Percentiles rank a stretch among this genome's conserved stretches.
Conservation (phyloP, 2,797 vertebrate genomes). For the Darevskia mixta region DNA sequence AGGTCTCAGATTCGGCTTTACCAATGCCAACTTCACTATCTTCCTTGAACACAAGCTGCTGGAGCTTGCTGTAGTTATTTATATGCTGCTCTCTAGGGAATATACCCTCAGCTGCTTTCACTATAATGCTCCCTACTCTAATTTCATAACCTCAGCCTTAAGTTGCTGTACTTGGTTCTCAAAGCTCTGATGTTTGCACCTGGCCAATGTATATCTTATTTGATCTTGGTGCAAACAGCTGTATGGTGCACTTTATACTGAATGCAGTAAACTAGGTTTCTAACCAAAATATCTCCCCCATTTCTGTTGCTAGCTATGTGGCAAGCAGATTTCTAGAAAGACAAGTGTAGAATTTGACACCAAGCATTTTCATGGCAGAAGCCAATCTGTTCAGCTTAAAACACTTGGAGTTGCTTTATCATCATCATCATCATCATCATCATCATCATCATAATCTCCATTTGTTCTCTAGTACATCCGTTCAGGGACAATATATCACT, state of each 20-base stretch:
- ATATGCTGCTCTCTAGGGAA: constrained; percentile 31
- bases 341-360: background rate
- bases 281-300: background rate
- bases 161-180: constrained; percentile 32
- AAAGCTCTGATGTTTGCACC: constrained; percentile 23
- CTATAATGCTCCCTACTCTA: background rate
- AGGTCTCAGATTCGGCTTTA: constrained; percentile 14
- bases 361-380: constrained; percentile 25
- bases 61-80: constrained; percentile 18
- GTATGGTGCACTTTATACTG: constrained; percentile 2
- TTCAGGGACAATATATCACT: background rate
- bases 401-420: constrained; percentile 13
- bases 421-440: background rate
- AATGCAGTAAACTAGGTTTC: constrained; percentile 22
- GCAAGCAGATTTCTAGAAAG: background rate
- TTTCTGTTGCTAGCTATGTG: constrained; percentile 8
- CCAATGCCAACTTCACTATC: background rate
- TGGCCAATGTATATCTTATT: constrained; percentile 22
- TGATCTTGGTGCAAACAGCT: constrained; percentile 15
- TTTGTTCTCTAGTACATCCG: background rate
- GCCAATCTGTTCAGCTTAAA: background rate
- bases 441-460: background rate
- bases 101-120: constrained; percentile 23
- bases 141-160: constrained; percentile 8
- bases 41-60: constrained; percentile 14